Base-by-base conservation (phyloP, 2,888 invertebrate genomes). In the Aplocera efformata region DNA sequence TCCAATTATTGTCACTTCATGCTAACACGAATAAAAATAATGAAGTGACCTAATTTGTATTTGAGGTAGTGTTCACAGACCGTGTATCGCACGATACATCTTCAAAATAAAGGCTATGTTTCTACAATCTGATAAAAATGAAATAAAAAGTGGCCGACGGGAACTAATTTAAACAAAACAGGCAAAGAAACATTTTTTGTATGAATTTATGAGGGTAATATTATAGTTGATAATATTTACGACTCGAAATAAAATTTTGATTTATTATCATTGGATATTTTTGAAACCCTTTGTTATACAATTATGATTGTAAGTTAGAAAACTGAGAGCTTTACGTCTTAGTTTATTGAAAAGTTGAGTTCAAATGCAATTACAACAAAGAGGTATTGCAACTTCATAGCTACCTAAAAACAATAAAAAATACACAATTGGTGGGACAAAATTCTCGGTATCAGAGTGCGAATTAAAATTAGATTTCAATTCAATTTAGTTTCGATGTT, bases 21-120 rank as follows among this genome's bases (percentile, higher is more conserved):
- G 34, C 30, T 35, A 26, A 13, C 34, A 22, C 25, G 13, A 21
- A 41, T 34, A 34, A 36, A 44, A 17, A 40, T 40, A 36, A 40
- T 21, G 20, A 23, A 41, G 28, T 35, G 45, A 32, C 36, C 45
- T 30, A 35, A 34, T 39, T 27, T 1, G 30, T 43, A 33, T 37
- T 46, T 40, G 33, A 48, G 33, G 42, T 30, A 29, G 40, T 39
- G 41, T 47, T 47, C 35, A 37, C 48, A 48, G 13, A 7, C 26
- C 32, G 30, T 36, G 43, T 50, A 53, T 54, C 51, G 41, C 54
- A 54, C 49, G 49, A 53, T 35, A 48, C 34, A 53, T 50, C 46
- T 47, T 43, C 22, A 40, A 35, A 34, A 17, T 17, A 29, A 43
- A 40, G 32, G 35, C 40, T 42, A 32, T 53, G 50, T 53, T 53